Evolutionary conservation across 2,888 invertebrate species (phyloP).

Genomic region (Parasteatoda lunata): DNA sequence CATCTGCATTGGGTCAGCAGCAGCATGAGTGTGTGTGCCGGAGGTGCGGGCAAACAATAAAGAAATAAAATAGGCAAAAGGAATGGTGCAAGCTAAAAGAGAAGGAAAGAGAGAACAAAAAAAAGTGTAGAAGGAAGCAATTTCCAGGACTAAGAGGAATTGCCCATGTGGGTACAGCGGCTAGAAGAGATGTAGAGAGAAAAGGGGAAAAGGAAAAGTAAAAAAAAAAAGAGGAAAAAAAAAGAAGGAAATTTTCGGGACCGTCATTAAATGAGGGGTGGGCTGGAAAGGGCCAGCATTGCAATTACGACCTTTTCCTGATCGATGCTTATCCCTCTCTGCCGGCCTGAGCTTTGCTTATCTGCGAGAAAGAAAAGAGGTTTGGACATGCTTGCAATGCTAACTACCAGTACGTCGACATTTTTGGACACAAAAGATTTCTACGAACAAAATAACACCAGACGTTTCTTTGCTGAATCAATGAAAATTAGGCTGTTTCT

Average conservation of each 20-base stretch:
- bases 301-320: constrained; percentile 61
- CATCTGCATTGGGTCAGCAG: constrained; percentile 51
- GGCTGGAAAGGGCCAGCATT: constrained; percentile 49
- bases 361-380: constrained; percentile 1
- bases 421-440: constrained; percentile 12
- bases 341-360: constrained; percentile 27
- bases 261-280: constrained; percentile 64
- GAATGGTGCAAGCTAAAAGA: constrained; percentile 2
- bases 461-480: no score
- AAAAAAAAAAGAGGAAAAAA: not conserved
- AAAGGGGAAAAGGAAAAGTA: not conserved
- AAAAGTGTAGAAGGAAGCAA: constrained; percentile 58
- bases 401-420: not conserved
- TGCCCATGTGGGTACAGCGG: constrained; percentile 35
- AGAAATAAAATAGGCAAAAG: constrained; percentile 14
- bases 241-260: constrained; percentile 42
- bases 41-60: constrained; percentile 14
- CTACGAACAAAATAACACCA: no score
- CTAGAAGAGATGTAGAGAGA: not conserved
- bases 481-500: no score
- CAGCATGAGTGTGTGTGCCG: not conserved
- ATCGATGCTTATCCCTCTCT: constrained; percentile 58
- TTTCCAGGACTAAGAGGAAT: constrained; percentile 49
- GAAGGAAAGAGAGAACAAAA: constrained; percentile 9
- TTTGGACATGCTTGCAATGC: not conserved